These are phyloP conservation scores for Stenolophus ochropezus DNA, from an alignment of 2,888 invertebrate species.

Conservation along the genomic window DNA sequence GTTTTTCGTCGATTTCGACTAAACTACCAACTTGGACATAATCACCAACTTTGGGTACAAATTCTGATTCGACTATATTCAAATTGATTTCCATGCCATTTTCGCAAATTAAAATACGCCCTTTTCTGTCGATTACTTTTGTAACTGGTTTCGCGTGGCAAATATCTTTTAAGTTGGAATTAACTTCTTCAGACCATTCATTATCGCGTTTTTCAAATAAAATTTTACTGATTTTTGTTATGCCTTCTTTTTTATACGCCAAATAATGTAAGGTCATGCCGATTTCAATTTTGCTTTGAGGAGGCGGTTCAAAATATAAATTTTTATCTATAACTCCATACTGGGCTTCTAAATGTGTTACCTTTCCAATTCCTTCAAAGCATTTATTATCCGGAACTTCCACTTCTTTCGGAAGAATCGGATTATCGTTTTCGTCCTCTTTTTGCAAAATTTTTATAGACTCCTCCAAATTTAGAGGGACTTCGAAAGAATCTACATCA, in stretches of 20 bases:
- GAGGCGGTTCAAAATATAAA: slow-evolving; percentile 75
- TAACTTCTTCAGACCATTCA: slow-evolving; percentile 68
- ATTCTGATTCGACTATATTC: slow-evolving; percentile 78
- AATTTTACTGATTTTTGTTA: slow-evolving; percentile 73
- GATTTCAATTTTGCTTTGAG: slow-evolving; percentile 71
- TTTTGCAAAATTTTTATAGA: neutral
- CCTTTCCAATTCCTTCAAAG: slow-evolving; percentile 73
- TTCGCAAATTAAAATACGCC: slow-evolving; percentile 67
- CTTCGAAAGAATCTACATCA: neutral
- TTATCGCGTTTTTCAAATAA: slow-evolving; percentile 74
- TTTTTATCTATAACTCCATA: slow-evolving; percentile 78
- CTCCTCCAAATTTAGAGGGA: neutral
- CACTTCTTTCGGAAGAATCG: neutral
- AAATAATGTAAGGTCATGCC: slow-evolving; percentile 76
- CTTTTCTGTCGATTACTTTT: slow-evolving; percentile 71
- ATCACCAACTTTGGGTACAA: slow-evolving; percentile 83
- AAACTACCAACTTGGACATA: slow-evolving; percentile 80
- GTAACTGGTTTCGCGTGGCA: slow-evolving; percentile 67
- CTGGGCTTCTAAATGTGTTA: slow-evolving; percentile 76
- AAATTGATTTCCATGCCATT: slow-evolving; percentile 77
- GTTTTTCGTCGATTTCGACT: slow-evolving; percentile 78
- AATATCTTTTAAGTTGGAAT: slow-evolving; percentile 60
- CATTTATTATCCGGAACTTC: slow-evolving; percentile 63
- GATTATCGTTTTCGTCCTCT: neutral
- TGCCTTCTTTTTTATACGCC: slow-evolving; percentile 64